A percentile compares a stretch with the other conserved stretches of the same genome.
phyloP scores from a whole-genome alignment of 2,888 invertebrate genomes.

The Synanthedon andrenaeformis region DNA sequence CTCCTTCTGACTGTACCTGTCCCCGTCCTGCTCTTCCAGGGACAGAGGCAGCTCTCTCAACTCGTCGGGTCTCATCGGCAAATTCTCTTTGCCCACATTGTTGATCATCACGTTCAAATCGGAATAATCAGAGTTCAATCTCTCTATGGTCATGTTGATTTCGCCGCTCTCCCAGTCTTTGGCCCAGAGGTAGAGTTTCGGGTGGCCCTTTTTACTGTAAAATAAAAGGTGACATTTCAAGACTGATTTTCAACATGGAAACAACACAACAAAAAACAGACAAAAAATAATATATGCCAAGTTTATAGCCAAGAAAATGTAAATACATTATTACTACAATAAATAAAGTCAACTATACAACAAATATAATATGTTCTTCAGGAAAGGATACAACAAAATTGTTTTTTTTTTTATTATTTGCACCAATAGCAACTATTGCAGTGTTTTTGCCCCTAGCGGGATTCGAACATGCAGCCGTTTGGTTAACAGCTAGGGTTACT shows the following conservation, averaged over 20 bases:
- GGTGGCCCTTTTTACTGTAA: constrained; percentile 81
- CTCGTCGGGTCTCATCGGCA: constrained; percentile 35
- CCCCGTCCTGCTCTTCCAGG: constrained; percentile 16
- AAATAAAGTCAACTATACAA: no score
- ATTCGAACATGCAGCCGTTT: no score
- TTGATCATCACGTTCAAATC: constrained; percentile 50
- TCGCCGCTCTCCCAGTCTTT: constrained; percentile 79
- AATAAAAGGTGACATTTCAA: constrained; percentile 3
- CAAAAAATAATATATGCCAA: no score
- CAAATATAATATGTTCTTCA: no score
- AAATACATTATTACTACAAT: no score
- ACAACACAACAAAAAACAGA: neutral
- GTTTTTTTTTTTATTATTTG: no score
- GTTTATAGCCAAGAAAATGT: no score
- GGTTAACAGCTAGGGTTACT: no score
- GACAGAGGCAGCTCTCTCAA: constrained; percentile 23
- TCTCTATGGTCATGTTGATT: constrained; percentile 36
- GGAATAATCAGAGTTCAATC: constrained; percentile 51
- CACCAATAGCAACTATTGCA: no score
- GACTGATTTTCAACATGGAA: no score
- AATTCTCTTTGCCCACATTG: constrained; percentile 45
- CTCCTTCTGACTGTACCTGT: constrained; percentile 4
- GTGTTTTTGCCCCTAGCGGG: no score
- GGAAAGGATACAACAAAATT: no score
- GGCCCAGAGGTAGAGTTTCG: constrained; percentile 88